Evolutionary conservation across 2,797 vertebrate genomes (phyloP), one percentile per base, ranked within the genome.

Genomic region (Micropoecilia bifurca): DNA sequence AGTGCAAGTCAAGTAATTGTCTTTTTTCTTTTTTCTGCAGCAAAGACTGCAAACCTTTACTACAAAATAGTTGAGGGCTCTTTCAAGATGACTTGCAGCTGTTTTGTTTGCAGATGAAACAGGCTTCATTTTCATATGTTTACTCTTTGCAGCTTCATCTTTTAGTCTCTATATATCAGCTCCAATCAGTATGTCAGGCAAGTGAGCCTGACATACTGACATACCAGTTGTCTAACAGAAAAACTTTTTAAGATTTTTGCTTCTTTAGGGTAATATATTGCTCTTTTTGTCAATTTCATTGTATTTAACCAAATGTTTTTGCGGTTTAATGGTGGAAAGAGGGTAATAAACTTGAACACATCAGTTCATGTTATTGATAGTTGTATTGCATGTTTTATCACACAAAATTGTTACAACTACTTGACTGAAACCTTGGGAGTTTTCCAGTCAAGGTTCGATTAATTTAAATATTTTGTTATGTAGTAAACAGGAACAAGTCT

Each of bases 81-180:
- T 20, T 66, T 36, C 30, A 66, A 36, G 33, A 8, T 22, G n/a
- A 47, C 18, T 47, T 50, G 33, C 7, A 28, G 43, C 16, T 9
- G 28, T 30, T 30, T 33, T 47, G n/a, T 14, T 28, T 59, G 55
- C n/a, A 30, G 25, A n/a, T 59, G 55, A 59, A 59, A 59, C 55
- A 5, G 4, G 55, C n/a, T 59, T 59, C 22, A 25, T 53, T 22
- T 53, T 53, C 50, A 25, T 28, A 28, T 59, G 55, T 59, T 59
- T 59, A 59, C n/a, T 59, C 55, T 59, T 59, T 30, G 55, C n/a
- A 59, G 55, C 55, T 59, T n/a, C n/a, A 57, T 53, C 10, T 59
- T 59, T 13, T 30, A 59, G 10, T 33, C 36, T 41, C 2, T 68
- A 25, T 68, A 68, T 10, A 41, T 25, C 63, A 68, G 63, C 3